Conservation (phyloP, 2,113 vertebrate genomes). For the Corydoras sp. region DNA sequence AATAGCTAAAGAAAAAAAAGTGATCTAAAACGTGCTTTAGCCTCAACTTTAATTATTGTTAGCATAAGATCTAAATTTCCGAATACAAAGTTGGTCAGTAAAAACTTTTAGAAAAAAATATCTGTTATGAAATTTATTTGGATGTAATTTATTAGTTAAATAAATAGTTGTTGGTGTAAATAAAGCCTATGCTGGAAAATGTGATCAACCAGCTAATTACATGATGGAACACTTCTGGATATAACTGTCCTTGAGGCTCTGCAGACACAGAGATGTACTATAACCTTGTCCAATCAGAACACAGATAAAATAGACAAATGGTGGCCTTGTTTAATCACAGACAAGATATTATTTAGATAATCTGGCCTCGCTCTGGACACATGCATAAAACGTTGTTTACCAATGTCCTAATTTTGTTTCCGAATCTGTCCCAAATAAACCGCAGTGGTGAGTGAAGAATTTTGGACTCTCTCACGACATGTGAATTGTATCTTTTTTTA, state of each 20-base stretch:
- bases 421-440: neutral
- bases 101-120: no score
- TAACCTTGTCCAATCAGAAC: conserved; percentile 41
- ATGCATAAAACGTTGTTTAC: conserved; percentile 2
- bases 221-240: neutral
- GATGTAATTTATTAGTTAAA: no score
- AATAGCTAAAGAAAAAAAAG: no score
- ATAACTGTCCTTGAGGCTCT: conserved; percentile 2
- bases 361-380: conserved; percentile 35
- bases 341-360: conserved; percentile 39
- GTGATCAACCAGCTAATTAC: no score
- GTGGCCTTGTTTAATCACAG: conserved; percentile 47
- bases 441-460: neutral
- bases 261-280: conserved; percentile 5
- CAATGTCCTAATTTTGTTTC: neutral
- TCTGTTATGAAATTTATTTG: no score
- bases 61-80: no score
- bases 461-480: neutral
- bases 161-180: no score
- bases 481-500: neutral
- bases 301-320: conserved; percentile 40
- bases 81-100: no score
- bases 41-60: no score
- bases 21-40: no score
- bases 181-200: no score